Percentiles rank a stretch among this genome's conserved stretches.
Evolutionary conservation across 92 coral and sea anemone genomes (phyloP).

Genomic region (Phenganax stokvisi): DNA sequence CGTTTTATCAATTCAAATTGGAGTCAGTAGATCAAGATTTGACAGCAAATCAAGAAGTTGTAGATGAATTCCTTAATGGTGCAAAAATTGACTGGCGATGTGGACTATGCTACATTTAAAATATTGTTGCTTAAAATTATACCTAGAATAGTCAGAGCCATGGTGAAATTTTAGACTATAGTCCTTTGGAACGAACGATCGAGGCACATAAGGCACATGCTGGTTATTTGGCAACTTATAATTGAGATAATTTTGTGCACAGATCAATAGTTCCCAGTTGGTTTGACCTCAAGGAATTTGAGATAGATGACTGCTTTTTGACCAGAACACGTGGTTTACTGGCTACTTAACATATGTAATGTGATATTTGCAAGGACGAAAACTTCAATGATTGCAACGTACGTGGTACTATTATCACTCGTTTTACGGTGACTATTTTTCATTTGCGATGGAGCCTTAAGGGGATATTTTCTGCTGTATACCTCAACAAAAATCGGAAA

Average conservation of each 20-base stretch:
- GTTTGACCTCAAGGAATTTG: background rate
- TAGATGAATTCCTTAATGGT: background rate
- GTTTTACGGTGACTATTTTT: slow-evolving; percentile 24
- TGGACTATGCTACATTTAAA: background rate
- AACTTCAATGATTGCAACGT: slow-evolving; percentile 35
- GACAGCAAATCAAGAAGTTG: too few relatives aligned
- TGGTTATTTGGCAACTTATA: background rate
- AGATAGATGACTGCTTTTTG: too few relatives aligned
- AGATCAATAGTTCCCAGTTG: slow-evolving; percentile 49
- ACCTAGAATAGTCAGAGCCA: slow-evolving; percentile 16
- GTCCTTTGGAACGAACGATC: slow-evolving; percentile 17
- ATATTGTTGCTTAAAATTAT: slow-evolving; percentile 28
- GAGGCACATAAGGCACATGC: background rate
- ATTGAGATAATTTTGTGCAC: slow-evolving; percentile 17
- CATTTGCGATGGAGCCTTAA: slow-evolving; percentile 43
- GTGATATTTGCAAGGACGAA: slow-evolving; percentile 38
- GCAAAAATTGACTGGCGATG: background rate
- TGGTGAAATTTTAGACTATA: slow-evolving; percentile 30
- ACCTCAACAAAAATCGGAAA: slow-evolving; percentile 40
- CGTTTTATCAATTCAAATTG: too few relatives aligned
- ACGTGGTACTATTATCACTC: slow-evolving; percentile 8
- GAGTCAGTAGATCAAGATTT: too few relatives aligned
- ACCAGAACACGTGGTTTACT: too few relatives aligned
- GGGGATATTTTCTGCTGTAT: slow-evolving; percentile 11
- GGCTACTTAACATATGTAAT: too few relatives aligned